These are phyloP conservation scores for Cydia pomonella DNA, from an alignment of 1,140 invertebrate genomes.

Conservation along the genomic window DNA sequence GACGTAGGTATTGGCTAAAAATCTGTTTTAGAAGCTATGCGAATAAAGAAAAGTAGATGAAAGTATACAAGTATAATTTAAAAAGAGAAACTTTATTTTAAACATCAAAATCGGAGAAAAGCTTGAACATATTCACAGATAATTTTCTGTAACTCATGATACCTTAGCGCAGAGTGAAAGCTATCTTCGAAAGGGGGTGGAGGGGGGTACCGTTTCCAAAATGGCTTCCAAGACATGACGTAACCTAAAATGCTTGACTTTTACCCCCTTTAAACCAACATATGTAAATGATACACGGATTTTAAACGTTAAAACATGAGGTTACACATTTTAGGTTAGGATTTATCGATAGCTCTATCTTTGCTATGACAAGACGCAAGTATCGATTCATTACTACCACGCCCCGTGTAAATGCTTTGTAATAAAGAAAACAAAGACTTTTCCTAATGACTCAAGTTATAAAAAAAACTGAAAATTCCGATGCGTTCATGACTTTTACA, in stretches of 20 bases:
- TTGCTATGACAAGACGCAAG: neutral
- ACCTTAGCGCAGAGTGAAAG: slow-evolving; percentile 18
- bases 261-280: neutral
- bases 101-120: neutral
- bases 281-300: neutral
- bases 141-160: neutral
- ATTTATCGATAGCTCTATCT: neutral
- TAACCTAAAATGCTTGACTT: slow-evolving; percentile 2
- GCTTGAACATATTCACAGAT: neutral
- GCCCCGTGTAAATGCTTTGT: slow-evolving; percentile 1
- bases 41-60: neutral
- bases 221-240: slow-evolving; percentile 17
- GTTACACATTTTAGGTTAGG: neutral
- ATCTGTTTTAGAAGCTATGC: too few species aligned
- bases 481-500: neutral
- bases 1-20: too few species aligned
- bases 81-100: neutral
- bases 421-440: neutral
- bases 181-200: slow-evolving; percentile 15
- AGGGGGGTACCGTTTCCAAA: slow-evolving; percentile 14
- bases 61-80: neutral
- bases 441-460: slow-evolving; percentile 3
- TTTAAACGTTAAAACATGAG: neutral
- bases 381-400: neutral
- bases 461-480: neutral